phyloP scores from a whole-genome alignment of 53 echinoderm and acorn worm species.

The Stichopus horrens region DNA sequence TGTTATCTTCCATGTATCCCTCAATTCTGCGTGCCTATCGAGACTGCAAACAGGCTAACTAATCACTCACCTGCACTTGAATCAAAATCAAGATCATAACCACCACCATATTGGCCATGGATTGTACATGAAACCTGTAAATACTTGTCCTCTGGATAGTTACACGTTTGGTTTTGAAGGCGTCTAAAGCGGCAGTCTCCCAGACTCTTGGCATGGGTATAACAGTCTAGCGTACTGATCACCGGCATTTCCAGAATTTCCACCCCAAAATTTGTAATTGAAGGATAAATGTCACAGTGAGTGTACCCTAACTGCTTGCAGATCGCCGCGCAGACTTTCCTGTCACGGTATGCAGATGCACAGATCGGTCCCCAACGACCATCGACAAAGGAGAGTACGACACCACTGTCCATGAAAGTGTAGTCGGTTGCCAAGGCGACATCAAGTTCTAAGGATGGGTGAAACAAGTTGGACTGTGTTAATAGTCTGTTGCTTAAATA shows the following conservation, averaged over 20 bases:
- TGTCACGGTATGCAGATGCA: neutral
- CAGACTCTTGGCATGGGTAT: neutral
- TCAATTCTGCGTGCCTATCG: too few species aligned
- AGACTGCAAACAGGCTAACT: too few species aligned
- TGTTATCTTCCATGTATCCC: too few species aligned
- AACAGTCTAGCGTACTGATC: neutral
- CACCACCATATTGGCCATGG: neutral
- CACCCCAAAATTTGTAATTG: neutral
- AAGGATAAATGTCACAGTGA: neutral
- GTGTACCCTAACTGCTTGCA: neutral
- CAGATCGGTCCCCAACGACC: constrained; percentile 19
- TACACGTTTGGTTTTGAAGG: neutral
- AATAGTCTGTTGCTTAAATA: too few species aligned
- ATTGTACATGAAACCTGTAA: neutral
- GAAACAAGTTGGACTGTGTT: too few species aligned
- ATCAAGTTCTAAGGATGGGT: constrained; percentile 1
- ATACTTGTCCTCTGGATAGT: neutral
- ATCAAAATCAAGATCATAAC: too few species aligned
- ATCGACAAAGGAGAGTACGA: constrained; percentile 7
- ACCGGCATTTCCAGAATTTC: neutral
- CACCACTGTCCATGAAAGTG: constrained; percentile 2
- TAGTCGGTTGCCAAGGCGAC: neutral
- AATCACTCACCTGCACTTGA: too few species aligned
- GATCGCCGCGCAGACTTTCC: neutral
- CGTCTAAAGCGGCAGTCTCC: neutral